Evolutionary conservation across 2,113 vertebrate species (phyloP).

Genomic region (Rhinoderma darwinii): DNA sequence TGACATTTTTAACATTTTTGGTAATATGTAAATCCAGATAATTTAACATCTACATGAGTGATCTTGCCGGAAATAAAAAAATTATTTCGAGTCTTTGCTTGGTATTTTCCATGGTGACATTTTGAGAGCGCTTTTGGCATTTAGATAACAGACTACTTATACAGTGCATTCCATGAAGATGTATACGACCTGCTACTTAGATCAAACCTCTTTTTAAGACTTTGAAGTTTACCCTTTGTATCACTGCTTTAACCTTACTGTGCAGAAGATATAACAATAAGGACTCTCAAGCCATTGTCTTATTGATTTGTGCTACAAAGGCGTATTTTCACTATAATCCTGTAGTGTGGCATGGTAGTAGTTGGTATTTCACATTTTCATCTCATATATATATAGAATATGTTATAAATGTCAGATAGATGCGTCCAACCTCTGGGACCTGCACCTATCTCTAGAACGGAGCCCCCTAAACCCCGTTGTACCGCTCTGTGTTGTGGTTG

Average conservation of each 20-base stretch:
- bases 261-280: constrained; percentile 30
- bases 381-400: background rate
- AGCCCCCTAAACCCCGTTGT: too few relatives aligned
- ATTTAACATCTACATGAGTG: constrained; percentile 26
- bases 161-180: constrained; percentile 48
- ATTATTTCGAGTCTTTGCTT: constrained; percentile 32
- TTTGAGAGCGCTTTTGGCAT: constrained; percentile 54
- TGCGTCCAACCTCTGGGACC: too few relatives aligned
- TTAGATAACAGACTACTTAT: constrained; percentile 54
- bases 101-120: constrained; percentile 43
- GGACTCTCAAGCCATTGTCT: constrained; percentile 44
- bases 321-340: background rate
- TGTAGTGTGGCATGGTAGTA: background rate
- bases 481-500: too few relatives aligned
- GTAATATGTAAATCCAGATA: constrained; percentile 27
- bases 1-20: constrained; percentile 14
- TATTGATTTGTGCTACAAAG: constrained; percentile 39
- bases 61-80: constrained; percentile 15
- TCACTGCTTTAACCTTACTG: constrained; percentile 43
- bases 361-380: background rate
- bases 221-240: constrained; percentile 55
- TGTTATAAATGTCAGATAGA: too few relatives aligned
- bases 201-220: constrained; percentile 34
- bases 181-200: constrained; percentile 45
- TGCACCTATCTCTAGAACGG: too few relatives aligned